A percentile compares a stretch with the other conserved stretches of the same genome.
Conservation (phyloP, 2,888 invertebrate species). For the Rotaria sp. region DNA sequence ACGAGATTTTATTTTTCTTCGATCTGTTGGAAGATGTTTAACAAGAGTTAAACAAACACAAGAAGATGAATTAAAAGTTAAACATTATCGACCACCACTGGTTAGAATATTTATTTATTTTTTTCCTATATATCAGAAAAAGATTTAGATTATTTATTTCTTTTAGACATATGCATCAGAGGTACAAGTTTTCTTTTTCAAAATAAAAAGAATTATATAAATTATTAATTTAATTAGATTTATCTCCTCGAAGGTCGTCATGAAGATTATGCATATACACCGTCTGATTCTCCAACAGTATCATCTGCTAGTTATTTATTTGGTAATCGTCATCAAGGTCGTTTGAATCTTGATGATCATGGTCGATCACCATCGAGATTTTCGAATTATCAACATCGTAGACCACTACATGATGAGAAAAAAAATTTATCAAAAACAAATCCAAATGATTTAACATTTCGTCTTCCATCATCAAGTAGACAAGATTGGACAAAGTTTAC, state of each 20-base stretch:
- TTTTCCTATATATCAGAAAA: neutral
- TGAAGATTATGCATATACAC: neutral
- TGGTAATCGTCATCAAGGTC: neutral
- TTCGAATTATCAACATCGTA: neutral
- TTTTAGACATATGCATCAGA: constrained; percentile 15
- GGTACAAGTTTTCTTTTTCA: neutral
- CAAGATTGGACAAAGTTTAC: neutral
- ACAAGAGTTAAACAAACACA: constrained; percentile 57
- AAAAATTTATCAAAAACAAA: neutral
- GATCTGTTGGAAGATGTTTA: constrained; percentile 59
- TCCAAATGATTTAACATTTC: neutral
- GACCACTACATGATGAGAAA: neutral
- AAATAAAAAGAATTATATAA: neutral
- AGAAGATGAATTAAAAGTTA: constrained; percentile 58
- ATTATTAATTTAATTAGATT: neutral
- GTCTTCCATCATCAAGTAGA: neutral
- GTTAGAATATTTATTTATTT: neutral
- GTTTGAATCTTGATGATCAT: neutral
- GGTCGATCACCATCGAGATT: neutral
- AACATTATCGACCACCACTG: constrained; percentile 57
- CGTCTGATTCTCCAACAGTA: neutral
- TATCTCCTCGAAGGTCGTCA: constrained; percentile 19
- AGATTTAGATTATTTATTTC: neutral
- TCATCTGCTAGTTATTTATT: constrained; percentile 12
- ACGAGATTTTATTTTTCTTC: constrained; percentile 57